phyloP scores from a whole-genome alignment of 2,888 invertebrate genomes.

The Scrobipalpa atriplicella region DNA sequence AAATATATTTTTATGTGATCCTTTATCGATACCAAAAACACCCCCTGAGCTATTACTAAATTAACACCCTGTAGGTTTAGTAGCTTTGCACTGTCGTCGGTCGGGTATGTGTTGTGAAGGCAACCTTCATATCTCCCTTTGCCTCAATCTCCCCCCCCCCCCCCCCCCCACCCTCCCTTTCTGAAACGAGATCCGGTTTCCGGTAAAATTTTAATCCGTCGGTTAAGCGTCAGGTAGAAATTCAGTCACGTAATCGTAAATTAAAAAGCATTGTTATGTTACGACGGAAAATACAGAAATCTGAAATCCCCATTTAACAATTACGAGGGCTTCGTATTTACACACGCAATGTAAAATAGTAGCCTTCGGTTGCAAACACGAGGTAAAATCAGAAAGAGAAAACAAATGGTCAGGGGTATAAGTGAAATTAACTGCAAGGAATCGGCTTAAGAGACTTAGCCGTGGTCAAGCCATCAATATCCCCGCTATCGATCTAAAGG shows the following conservation, averaged over 20 bases:
- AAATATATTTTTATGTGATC: too few species aligned
- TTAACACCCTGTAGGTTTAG: too few species aligned
- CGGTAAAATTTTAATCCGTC: conserved; percentile 8
- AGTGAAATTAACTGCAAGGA: conserved; percentile 66
- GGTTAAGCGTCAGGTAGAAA: conserved; percentile 13
- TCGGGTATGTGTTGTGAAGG: too few species aligned
- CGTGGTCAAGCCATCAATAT: conserved; percentile 57
- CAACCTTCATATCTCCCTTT: too few species aligned
- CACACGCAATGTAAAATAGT: neutral
- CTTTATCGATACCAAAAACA: too few species aligned
- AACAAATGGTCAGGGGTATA: conserved; percentile 57
- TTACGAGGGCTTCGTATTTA: neutral
- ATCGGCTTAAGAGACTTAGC: conserved; percentile 52
- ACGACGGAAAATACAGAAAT: conserved; percentile 12
- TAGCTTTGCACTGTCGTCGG: too few species aligned
- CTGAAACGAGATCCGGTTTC: conserved; percentile 14
- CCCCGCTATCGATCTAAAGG: conserved; percentile 44
- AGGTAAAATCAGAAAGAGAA: conserved; percentile 51
- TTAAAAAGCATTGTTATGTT: conserved; percentile 22
- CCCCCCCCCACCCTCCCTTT: neutral
- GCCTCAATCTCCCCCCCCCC: neutral
- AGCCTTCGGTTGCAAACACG: too few species aligned
- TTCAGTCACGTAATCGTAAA: conserved; percentile 17
- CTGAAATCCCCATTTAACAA: neutral
- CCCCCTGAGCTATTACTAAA: too few species aligned